A percentile compares a stretch with the other conserved stretches of the same genome.
phyloP scores from a whole-genome alignment of 2,113 vertebrate genomes.

The Diadophis punctatus region DNA sequence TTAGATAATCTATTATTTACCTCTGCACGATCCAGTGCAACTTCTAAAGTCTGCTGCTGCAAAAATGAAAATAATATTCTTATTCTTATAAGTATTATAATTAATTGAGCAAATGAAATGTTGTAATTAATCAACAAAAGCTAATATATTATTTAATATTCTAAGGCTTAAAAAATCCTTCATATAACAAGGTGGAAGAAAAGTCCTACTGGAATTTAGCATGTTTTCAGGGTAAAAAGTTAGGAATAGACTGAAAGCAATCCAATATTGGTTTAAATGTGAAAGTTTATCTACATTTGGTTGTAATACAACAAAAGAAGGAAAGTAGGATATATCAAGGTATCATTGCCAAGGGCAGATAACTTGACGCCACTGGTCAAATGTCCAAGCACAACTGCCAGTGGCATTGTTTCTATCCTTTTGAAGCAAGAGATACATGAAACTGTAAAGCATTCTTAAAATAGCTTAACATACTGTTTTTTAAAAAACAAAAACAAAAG shows the following conservation, averaged over 20 bases:
- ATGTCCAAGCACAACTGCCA: background rate
- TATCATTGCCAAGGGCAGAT: background rate
- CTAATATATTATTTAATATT: background rate
- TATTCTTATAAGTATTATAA: constrained; percentile 9
- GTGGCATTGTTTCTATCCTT: background rate
- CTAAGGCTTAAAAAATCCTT: background rate
- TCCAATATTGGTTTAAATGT: background rate
- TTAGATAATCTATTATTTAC: constrained; percentile 65
- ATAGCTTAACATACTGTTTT: background rate
- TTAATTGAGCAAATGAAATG: background rate
- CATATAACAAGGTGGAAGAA: background rate
- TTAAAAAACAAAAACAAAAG: background rate
- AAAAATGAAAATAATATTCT: constrained; percentile 52
- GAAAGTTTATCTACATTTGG: background rate
- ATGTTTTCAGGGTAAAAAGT: background rate
- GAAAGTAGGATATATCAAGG: background rate
- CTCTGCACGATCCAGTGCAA: constrained; percentile 98
- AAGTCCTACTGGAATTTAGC: background rate
- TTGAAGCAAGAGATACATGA: background rate
- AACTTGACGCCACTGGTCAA: background rate
- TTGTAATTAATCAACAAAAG: background rate
- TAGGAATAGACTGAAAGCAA: background rate
- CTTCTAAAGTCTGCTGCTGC: constrained; percentile 95
- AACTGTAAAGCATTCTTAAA: background rate
- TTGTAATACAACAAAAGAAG: constrained; percentile 2